These are phyloP conservation scores for Naso thynnoides DNA, from an alignment of 2,797 vertebrate species.

Conservation along the genomic window DNA sequence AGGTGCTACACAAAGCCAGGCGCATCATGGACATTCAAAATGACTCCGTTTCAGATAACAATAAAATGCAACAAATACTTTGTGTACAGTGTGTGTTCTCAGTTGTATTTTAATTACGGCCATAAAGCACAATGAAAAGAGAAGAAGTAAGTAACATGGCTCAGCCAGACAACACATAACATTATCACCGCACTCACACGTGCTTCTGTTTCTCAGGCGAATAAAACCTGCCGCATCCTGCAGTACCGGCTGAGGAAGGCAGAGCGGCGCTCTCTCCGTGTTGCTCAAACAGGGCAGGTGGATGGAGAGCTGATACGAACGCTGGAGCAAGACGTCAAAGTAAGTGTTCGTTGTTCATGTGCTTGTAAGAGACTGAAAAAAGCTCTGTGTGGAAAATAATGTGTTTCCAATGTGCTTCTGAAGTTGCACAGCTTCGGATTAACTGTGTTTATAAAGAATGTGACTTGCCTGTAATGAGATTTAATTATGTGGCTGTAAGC, in stretches of 20 bases:
- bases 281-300: conserved; percentile 95
- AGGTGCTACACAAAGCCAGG: not conserved
- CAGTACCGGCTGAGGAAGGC: conserved; percentile 97
- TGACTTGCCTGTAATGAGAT: not conserved
- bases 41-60: not conserved
- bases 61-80: not conserved
- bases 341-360: conserved; percentile 69
- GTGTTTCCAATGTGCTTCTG: not conserved
- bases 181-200: not conserved
- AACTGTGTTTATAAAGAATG: not conserved
- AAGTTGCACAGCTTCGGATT: not conserved
- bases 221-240: conserved; percentile 98
- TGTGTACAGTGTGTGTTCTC: not conserved
- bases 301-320: conserved; percentile 95
- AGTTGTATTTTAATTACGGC: not conserved
- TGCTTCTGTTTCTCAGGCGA: conserved; percentile 79
- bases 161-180: not conserved
- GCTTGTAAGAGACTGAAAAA: not conserved
- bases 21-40: not conserved
- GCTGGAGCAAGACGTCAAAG: conserved; percentile 97
- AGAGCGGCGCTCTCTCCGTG: conserved; percentile 94
- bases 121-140: not conserved
- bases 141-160: not conserved
- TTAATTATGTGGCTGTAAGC: too few relatives aligned
- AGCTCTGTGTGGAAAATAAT: not conserved